Base-by-base conservation (phyloP, 2,888 invertebrate genomes). In the Liposcelis brunnea region DNA sequence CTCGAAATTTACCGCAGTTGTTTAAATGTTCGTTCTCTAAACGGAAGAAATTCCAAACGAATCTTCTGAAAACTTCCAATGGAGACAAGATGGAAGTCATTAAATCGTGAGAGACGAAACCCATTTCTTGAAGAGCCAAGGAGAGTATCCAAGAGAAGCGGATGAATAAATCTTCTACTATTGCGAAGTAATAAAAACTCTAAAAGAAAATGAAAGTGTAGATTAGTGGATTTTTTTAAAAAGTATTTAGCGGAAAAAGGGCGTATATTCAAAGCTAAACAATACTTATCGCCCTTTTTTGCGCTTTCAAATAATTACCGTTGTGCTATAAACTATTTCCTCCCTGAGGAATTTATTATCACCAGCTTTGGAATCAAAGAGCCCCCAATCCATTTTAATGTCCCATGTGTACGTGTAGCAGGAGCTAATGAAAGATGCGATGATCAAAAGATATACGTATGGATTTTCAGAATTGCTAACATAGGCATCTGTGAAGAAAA, bases 1-100 rank as follows among this genome's bases (percentile, higher is more conserved):
- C 87, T 60, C 87, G 70, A 68, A 89, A 89, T 64, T 77, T 76
- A 65, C 87, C 87, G 62, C 86, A 87, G 63, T 87, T 87, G 63
- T 89, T 87, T 48, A 89, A 65, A 61, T 89, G 87, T 59, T 87
- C 87, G 63, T 89, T 87, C 64, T 87, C 87, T 53, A 87, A 63
- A 2, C 87, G 84, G 66, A 87, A 85, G 59, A 81, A 87, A 60
- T 87, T 87, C 87, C 87, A 87, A 11, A 89, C 75, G 61, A 87
- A 89, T 43, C 82, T 65, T 49, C 73, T 68, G 59, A 79, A 77
- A 2, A 80, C 77, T 64, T 80, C 80, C 33, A 80, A 59, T 1
- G 77, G 75, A 46, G 78, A 69, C 31, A 77, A 56, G 49, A 80
- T 66, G 2, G 76, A 74, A 36, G 74, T 68, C 70, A 80, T 73